A percentile compares a stretch with the other conserved stretches of the same genome.
These are phyloP conservation scores for Vandiemenella viatica DNA, from an alignment of 2,888 invertebrate species.

Conservation along the genomic window DNA sequence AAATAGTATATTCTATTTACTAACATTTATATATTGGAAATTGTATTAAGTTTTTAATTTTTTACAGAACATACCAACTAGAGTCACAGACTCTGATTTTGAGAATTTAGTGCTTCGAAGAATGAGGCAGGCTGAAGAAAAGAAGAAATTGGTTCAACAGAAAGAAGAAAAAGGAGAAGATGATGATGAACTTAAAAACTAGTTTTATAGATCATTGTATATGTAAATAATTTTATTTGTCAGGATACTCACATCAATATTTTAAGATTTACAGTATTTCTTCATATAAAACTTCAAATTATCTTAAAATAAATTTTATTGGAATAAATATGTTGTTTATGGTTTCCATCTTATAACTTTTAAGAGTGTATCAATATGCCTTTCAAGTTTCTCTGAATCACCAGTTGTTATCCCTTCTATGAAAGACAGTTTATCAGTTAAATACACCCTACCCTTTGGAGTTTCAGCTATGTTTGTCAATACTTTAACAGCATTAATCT, in stretches of 20 bases:
- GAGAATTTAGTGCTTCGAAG: constrained; percentile 67
- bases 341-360: background rate
- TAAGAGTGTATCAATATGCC: background rate
- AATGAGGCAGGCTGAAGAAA: constrained; percentile 71
- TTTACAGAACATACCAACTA: constrained; percentile 1
- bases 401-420: background rate
- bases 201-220: background rate
- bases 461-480: constrained; percentile 1
- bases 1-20: no score
- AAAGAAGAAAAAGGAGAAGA: constrained; percentile 42
- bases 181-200: background rate
- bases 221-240: background rate
- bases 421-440: background rate
- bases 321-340: constrained; percentile 33
- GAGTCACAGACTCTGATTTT: constrained; percentile 39
- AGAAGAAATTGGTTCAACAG: constrained; percentile 57
- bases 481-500: constrained; percentile 3
- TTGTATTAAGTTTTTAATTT: no score
- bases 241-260: no score
- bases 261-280: background rate
- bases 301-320: constrained; percentile 39
- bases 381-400: background rate
- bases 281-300: background rate
- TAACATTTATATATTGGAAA: no score
- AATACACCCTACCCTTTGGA: background rate